These are phyloP conservation scores for Drosophila acutilabella DNA, from an alignment of 2,888 invertebrate genomes.

Conservation along the genomic window DNA sequence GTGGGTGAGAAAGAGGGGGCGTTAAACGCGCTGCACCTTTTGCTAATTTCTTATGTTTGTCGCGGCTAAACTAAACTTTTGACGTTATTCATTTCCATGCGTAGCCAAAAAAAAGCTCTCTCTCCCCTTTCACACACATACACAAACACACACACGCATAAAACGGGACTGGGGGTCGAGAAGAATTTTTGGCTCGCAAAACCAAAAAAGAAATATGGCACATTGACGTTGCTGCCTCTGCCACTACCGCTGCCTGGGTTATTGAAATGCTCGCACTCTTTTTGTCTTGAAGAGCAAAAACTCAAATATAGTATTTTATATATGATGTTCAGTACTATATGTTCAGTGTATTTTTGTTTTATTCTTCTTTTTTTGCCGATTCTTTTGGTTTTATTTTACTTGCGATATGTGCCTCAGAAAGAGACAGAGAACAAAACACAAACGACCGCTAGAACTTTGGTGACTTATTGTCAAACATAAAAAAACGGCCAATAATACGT, in stretches of 20 bases:
- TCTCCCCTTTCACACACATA: constrained; percentile 10
- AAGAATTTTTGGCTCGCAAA: constrained; percentile 64
- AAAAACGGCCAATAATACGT: constrained; percentile 31
- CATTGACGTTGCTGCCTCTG: constrained; percentile 47
- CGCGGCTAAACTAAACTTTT: constrained; percentile 55
- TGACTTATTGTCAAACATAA: constrained; percentile 17
- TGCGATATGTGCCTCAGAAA: constrained; percentile 3
- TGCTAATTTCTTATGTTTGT: constrained; percentile 67
- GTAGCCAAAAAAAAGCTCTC: constrained; percentile 50
- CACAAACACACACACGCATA: constrained; percentile 24
- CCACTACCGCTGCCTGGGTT: constrained; percentile 11
- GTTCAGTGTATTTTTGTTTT: constrained; percentile 7
- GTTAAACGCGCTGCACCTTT: constrained; percentile 39
- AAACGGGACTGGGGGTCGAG: constrained; percentile 47
- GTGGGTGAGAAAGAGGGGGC: background rate
- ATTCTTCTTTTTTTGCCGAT: constrained; percentile 8
- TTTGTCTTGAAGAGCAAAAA: constrained; percentile 21
- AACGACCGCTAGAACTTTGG: constrained; percentile 20
- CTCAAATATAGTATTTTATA: constrained; percentile 13
- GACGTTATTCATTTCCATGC: constrained; percentile 61
- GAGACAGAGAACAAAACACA: constrained; percentile 1
- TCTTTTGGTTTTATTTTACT: constrained; percentile 13
- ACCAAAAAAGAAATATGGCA: constrained; percentile 58
- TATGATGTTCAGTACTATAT: background rate
- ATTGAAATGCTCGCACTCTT: constrained; percentile 27